Conservation (phyloP, 2,113 vertebrate genomes). For the Sander lucioperca region DNA sequence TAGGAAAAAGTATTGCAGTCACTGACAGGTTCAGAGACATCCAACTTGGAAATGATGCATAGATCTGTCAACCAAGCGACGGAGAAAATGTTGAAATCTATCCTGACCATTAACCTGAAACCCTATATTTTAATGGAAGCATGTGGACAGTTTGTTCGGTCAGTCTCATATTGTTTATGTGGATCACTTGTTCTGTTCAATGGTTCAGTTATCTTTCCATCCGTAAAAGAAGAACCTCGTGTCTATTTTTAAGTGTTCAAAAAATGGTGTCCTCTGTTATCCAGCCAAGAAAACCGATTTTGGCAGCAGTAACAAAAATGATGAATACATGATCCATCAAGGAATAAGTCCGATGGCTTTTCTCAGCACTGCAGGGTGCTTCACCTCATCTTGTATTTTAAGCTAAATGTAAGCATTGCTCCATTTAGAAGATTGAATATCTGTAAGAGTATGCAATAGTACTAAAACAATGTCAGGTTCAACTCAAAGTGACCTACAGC, state of each 20-base stretch:
- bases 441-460: slow-evolving; percentile 22
- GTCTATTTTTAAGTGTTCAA: slow-evolving; percentile 43
- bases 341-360: slow-evolving; percentile 15
- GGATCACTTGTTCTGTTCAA: slow-evolving; percentile 28
- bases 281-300: slow-evolving; percentile 31
- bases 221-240: background rate
- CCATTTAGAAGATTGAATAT: slow-evolving; percentile 35
- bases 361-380: slow-evolving; percentile 10
- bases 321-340: background rate
- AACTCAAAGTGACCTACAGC: slow-evolving; percentile 5
- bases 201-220: slow-evolving; percentile 35
- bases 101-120: slow-evolving; percentile 47
- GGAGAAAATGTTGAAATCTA: slow-evolving; percentile 6
- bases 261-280: slow-evolving; percentile 9
- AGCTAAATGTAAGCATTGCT: slow-evolving; percentile 28
- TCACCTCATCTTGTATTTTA: slow-evolving; percentile 8
- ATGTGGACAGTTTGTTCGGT: slow-evolving; percentile 2
- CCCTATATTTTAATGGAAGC: slow-evolving; percentile 46
- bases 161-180: slow-evolving; percentile 37
- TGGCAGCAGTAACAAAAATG: slow-evolving; percentile 35
- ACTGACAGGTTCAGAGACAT: slow-evolving; percentile 14
- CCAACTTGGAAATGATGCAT: slow-evolving; percentile 28
- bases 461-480: slow-evolving; percentile 36
- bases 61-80: slow-evolving; percentile 9
- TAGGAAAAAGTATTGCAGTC: slow-evolving; percentile 6